Base-by-base conservation (phyloP, 2,113 vertebrate species). In the Atrichornis clamosus region DNA sequence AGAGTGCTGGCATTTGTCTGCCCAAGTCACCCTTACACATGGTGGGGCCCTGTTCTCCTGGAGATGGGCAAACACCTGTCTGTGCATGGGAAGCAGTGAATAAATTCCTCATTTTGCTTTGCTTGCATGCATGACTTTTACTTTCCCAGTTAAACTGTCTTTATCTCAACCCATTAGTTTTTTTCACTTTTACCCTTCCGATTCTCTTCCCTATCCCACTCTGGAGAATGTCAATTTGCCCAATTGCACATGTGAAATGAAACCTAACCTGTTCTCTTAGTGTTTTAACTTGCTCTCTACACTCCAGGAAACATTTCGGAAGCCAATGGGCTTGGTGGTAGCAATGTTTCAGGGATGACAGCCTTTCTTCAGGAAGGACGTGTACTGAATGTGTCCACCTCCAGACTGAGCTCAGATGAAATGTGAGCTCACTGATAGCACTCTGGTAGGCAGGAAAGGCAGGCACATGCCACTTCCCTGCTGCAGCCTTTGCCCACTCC, bases 261-360 rank as follows among this genome's bases (percentile, higher is more conserved):
- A 77, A 69, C 6, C 8, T 42, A 77, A 69, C 6, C 8, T 42
- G 4, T 46, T 76, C 91, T 89, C 32, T 69, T 72, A 55, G 68
- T 30, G 3, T 5, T 91, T 84, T 73, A 52, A 65, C 12, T 70
- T 35, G 10, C 8, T 59, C 12, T 59, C 23, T 49, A 22, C 13
- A 6, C 22, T 63, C 15, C 33, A 53, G 0, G 0, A 18, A 52
- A 35, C 0, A 0, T 39, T 24, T 89, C 81, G 41, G 30, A 83
- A 82, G 35, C 37, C 30, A 60, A 20, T 1, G 7, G 35, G 10
- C 27, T 75, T 28, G n/a, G 13, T 75, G 62, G 58, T 72, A 82
- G 35, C 15, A 33, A 49, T 44, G 20, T 39, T 35, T 75, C 33
- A 63, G 70, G 6, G 46, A 26, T 4, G 7, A 62, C 37, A 82